A percentile compares a stretch with the other conserved stretches of the same genome.
These are phyloP conservation scores for Mirza zaza DNA, from an alignment of 2,113 vertebrate genomes.

Conservation along the genomic window DNA sequence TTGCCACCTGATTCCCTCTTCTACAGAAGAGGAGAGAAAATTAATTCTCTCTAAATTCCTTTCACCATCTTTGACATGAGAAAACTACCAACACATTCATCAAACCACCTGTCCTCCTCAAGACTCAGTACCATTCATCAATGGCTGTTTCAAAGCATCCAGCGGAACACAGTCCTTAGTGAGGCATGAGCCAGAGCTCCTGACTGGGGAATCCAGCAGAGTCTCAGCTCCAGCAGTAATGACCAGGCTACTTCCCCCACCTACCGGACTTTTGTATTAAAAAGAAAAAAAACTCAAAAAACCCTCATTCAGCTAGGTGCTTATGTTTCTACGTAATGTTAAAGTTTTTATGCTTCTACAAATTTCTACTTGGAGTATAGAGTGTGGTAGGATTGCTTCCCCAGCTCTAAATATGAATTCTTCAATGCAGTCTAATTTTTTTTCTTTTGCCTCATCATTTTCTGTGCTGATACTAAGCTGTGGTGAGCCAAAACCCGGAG, in stretches of 20 bases:
- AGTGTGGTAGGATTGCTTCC: background rate
- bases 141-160: background rate
- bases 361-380: background rate
- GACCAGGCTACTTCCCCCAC: rapidly evolving
- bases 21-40: background rate
- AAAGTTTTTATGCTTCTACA: background rate
- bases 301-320: background rate
- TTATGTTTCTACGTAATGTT: background rate
- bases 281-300: background rate
- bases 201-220: background rate
- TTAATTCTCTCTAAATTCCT: background rate
- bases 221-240: background rate
- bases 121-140: background rate
- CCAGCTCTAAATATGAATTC: background rate
- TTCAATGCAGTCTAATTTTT: background rate
- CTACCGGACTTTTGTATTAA: background rate
- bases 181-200: too few relatives aligned
- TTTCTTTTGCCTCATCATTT: background rate
- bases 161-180: too few relatives aligned
- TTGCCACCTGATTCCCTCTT: background rate
- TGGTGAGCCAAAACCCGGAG: background rate
- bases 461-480: background rate
- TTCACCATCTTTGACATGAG: background rate
- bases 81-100: background rate
- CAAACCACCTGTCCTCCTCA: background rate